Evolutionary conservation across 2,113 vertebrate species (phyloP).

Genomic region (Campylorhamphus procurvoides): DNA sequence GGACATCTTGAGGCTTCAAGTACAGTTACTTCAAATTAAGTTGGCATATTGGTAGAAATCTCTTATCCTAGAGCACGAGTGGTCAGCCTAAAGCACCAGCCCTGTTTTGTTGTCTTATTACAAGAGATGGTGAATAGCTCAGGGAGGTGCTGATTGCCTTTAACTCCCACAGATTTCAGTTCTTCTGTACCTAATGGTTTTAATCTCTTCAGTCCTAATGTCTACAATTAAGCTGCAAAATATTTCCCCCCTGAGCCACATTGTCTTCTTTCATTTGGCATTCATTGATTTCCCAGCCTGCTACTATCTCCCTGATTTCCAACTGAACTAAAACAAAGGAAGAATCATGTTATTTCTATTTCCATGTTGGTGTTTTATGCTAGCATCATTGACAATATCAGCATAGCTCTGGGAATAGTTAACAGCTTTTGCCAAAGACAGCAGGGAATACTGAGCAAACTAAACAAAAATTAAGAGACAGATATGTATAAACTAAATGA

Average conservation of each 20-base stretch:
- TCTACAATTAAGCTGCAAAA: slow-evolving; percentile 18
- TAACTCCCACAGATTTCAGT: not conserved
- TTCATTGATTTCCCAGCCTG: slow-evolving; percentile 10
- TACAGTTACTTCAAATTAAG: not conserved
- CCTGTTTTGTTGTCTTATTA: not conserved
- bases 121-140: not conserved
- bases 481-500: not conserved
- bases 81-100: not conserved
- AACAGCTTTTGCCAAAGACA: slow-evolving; percentile 5
- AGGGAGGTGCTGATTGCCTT: not conserved
- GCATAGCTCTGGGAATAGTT: not conserved
- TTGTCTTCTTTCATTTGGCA: not conserved
- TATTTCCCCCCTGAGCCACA: not conserved
- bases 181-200: not conserved
- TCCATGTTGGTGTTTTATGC: not conserved
- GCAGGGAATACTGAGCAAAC: not conserved
- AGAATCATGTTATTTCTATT: slow-evolving; percentile 31
- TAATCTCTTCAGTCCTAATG: slow-evolving; percentile 15
- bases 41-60: not conserved
- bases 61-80: not conserved
- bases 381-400: not conserved
- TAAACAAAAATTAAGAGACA: not conserved
- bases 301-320: not conserved
- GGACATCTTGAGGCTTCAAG: not conserved
- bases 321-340: not conserved